Percentiles rank a stretch among this genome's conserved stretches.
Evolutionary conservation across 2,888 invertebrate species (phyloP).

Genomic region (Dryobota labecula): DNA sequence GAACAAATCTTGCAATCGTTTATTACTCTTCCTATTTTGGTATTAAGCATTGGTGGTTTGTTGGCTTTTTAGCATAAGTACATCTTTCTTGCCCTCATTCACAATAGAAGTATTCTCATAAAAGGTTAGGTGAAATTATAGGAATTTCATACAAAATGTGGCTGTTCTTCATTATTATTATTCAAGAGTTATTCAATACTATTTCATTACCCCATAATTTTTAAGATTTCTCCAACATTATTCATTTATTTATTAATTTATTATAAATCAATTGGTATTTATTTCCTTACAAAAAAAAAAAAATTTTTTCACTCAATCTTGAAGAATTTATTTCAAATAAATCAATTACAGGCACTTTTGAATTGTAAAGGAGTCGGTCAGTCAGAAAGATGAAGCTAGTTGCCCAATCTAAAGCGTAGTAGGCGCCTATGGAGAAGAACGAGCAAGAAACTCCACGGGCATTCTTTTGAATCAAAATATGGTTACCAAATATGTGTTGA

Average conservation of each 20-base stretch:
- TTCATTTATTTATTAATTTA: not conserved
- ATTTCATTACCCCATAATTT: not conserved
- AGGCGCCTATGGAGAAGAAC: no score
- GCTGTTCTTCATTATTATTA: no score
- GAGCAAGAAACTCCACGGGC: no score
- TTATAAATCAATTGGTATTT: not conserved
- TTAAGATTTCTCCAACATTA: no score
- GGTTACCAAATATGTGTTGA: no score
- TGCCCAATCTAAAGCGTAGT: no score
- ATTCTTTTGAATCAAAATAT: no score
- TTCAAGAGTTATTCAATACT: not conserved
- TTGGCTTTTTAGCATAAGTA: not conserved
- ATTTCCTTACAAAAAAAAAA: not conserved
- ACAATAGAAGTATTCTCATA: not conserved
- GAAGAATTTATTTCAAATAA: no score
- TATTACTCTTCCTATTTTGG: not conserved
- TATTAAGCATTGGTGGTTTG: not conserved
- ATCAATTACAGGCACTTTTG: no score
- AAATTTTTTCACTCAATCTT: not conserved
- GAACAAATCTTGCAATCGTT: conserved; percentile 21
- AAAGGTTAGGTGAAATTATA: not conserved
- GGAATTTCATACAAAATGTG: not conserved
- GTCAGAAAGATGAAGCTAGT: no score
- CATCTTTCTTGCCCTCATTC: no score
- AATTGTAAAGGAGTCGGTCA: no score